These are phyloP conservation scores for Trematomus loennbergii DNA, from an alignment of 2,113 vertebrate species.

Conservation along the genomic window DNA sequence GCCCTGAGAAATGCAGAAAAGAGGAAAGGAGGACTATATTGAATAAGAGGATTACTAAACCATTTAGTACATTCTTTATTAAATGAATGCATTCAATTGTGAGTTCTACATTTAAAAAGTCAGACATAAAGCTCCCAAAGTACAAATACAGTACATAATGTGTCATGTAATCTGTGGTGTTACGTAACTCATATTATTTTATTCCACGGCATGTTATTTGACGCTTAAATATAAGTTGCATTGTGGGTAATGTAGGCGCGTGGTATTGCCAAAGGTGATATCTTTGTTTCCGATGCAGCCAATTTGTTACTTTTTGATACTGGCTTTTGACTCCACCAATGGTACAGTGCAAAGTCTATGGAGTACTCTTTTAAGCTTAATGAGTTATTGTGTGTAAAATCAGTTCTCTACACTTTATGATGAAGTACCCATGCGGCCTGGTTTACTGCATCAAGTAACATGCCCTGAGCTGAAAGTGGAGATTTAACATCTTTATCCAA, in stretches of 20 bases:
- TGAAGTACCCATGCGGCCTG: neutral
- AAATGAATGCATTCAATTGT: neutral
- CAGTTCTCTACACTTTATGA: neutral
- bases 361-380: neutral
- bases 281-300: neutral
- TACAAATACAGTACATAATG: neutral
- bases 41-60: neutral
- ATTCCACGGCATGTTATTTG: neutral
- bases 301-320: neutral
- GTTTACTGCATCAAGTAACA: neutral
- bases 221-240: neutral
- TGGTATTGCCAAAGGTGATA: neutral
- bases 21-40: neutral
- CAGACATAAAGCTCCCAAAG: neutral
- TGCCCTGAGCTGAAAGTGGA: too few species aligned
- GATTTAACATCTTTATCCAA: neutral
- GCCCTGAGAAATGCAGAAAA: slow-evolving; percentile 80
- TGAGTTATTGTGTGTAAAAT: neutral
- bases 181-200: neutral
- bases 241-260: neutral
- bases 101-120: neutral
- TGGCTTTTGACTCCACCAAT: neutral
- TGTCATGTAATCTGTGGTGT: neutral
- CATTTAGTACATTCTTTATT: neutral
- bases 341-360: neutral